Evolutionary conservation across 2,888 invertebrate genomes (phyloP), one percentile per base, ranked within the genome.

Genomic region (Vanessa cardui): DNA sequence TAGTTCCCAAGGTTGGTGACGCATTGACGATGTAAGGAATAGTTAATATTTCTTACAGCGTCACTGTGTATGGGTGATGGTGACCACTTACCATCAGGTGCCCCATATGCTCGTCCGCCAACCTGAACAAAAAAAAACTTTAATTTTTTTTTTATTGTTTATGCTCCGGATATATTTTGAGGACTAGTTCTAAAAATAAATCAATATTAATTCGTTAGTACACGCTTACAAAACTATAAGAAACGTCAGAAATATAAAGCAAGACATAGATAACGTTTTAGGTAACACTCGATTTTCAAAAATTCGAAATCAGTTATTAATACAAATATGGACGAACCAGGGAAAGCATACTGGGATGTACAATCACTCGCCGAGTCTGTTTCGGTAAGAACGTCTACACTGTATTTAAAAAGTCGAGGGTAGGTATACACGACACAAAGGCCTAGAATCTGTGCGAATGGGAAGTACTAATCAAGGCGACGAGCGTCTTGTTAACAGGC

Each of bases 381-480:
- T 33, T 31, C 58, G 18, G 15, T 45, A 49, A 56, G 31, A 56
- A 52, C 50, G 45, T 33, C 45, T 52, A 18, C 52, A 62, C 62
- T 63, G 31, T 31, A 64, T 64, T 64, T 49, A 47, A 60, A 46
- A 62, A 46, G 31, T 50, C 70, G 65, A 66, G 66, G 69, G 68
- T 26, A 67, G 65, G 56, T 60, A 69, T 69, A 66, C 73, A 74
- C 75, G 74, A 78, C 78, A 85, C 82, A 80, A 82, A 83, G 78
- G 78, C 77, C 77, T 80, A 81, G 79, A 85, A 83, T 84, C 83
- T 78, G 78, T 79, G 80, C 82, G 80, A 82, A 85, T 82, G 78
- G 86, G 87, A 88, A 84, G 85, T 83, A 79, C 80, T 87, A 84
- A 89, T 86, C 80, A 84, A 84, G 79, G 74, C 78, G 73, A 77